A percentile compares a stretch with the other conserved stretches of the same genome.
Conservation (phyloP, 2,113 vertebrate species). For the Pterophyllum scalare region DNA sequence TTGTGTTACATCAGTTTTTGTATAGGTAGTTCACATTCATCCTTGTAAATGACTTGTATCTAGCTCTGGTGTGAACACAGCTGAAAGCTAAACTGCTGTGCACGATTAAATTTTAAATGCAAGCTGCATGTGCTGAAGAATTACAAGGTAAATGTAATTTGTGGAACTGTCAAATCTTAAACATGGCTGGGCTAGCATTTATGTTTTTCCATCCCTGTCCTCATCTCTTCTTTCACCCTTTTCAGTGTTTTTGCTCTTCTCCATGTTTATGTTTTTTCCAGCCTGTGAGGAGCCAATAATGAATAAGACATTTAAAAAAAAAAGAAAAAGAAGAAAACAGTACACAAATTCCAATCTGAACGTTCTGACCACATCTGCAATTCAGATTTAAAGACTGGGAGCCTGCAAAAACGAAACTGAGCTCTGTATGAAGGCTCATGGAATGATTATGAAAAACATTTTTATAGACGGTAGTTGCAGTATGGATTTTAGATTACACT, state of each 20-base stretch:
- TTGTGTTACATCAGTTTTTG: neutral
- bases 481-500: no score
- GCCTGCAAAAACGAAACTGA: fast-evolving
- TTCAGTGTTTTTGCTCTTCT: neutral
- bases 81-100: neutral
- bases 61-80: neutral
- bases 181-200: neutral
- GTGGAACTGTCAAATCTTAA: neutral
- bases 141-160: neutral
- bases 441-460: neutral
- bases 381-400: fast-evolving
- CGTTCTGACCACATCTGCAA: neutral
- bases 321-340: neutral
- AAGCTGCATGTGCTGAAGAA: neutral
- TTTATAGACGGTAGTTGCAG: fast-evolving
- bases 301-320: neutral
- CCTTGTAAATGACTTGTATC: neutral
- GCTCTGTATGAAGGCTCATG: neutral
- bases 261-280: neutral
- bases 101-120: neutral
- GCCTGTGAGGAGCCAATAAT: neutral
- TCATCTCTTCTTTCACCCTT: neutral
- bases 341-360: neutral
- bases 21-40: neutral
- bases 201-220: neutral